These are phyloP conservation scores for Drosophila miranda DNA, from an alignment of 1,140 invertebrate genomes.

Conservation along the genomic window DNA sequence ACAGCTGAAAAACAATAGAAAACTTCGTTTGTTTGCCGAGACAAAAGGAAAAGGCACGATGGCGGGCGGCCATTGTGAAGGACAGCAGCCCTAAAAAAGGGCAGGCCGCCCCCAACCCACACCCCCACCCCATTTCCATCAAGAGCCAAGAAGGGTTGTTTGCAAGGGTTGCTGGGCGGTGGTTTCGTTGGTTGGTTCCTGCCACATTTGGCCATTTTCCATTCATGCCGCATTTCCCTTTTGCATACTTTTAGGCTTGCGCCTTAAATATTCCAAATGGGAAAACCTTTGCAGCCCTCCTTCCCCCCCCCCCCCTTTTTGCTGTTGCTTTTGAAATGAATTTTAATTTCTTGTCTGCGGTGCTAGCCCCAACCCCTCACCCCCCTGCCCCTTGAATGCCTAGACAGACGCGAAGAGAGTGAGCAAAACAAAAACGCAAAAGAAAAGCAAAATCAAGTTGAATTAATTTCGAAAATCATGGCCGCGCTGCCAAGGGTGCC, in stretches of 20 bases:
- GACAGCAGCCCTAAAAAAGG: constrained; percentile 28
- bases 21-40: constrained; percentile 39
- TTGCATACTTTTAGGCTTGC: constrained; percentile 79
- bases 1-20: constrained; percentile 67
- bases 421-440: constrained; percentile 69
- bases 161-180: constrained; percentile 47
- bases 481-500: constrained; percentile 62
- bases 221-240: constrained; percentile 15
- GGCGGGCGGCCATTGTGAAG: constrained; percentile 69
- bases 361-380: constrained; percentile 18
- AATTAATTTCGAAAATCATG: constrained; percentile 82
- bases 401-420: constrained; percentile 37
- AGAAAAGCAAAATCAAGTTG: constrained; percentile 81
- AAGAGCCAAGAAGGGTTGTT: constrained; percentile 47
- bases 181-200: too few relatives aligned
- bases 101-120: constrained; percentile 22
- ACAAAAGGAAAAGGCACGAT: constrained; percentile 62
- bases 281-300: constrained; percentile 17
- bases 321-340: constrained; percentile 69
- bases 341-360: constrained; percentile 81
- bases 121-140: too few relatives aligned
- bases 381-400: neutral
- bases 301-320: neutral
- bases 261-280: constrained; percentile 73
- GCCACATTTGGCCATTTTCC: constrained; percentile 1